phyloP scores from a whole-genome alignment of 1,140 invertebrate species.

The Doryteuthis pealeii region DNA sequence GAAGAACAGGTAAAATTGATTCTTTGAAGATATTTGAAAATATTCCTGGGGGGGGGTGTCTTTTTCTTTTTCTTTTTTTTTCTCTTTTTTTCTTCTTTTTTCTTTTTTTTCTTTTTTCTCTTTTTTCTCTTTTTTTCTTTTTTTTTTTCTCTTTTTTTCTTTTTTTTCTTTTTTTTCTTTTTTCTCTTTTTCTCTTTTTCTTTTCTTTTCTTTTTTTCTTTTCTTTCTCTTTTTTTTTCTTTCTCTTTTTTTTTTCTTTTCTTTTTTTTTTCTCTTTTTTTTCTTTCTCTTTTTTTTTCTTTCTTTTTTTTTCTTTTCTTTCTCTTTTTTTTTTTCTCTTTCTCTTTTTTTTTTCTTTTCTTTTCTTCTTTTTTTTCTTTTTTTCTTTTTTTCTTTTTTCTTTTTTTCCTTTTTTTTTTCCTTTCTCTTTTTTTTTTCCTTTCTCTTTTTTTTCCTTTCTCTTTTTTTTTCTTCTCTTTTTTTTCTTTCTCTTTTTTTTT shows the following conservation, averaged over 20 bases:
- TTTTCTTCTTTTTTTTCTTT: not conserved
- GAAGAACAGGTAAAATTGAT: too few species aligned
- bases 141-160: too few species aligned
- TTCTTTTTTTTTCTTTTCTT: slow-evolving; percentile 1
- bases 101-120: too few species aligned
- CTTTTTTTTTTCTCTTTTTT: not conserved
- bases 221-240: not conserved
- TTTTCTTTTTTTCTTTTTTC: not conserved
- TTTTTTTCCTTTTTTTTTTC: not conserved
- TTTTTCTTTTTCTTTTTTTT: too few species aligned
- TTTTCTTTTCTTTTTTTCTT: too few species aligned
- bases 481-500: not conserved
- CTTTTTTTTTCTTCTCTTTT: not conserved
- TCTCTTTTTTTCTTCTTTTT: too few species aligned
- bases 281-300: too few species aligned
- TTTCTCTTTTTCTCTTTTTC: too few species aligned
- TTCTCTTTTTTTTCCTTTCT: not conserved
- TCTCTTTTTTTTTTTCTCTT: slow-evolving; percentile 12
- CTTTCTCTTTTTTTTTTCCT: not conserved
- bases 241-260: not conserved
- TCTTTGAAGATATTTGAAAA: too few species aligned
- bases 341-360: not conserved
- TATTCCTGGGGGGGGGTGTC: too few species aligned
- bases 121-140: too few species aligned
- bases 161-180: too few species aligned